These are phyloP conservation scores for Smittia sp. DNA, from an alignment of 2,888 invertebrate genomes.

Conservation along the genomic window DNA sequence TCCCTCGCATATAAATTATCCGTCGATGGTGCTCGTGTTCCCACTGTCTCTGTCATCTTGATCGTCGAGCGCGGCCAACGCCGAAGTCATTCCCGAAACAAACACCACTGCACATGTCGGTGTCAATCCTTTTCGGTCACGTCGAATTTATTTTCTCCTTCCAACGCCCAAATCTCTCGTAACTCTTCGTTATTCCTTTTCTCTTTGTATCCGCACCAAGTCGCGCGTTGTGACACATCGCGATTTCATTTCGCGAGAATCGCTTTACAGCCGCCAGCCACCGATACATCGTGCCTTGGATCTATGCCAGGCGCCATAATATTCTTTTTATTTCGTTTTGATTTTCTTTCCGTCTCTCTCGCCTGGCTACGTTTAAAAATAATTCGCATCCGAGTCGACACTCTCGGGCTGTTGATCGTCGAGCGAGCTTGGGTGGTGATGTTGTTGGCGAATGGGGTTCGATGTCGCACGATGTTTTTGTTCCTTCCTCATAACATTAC, in stretches of 20 bases:
- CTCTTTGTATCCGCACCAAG: background rate
- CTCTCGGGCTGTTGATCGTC: constrained; percentile 5
- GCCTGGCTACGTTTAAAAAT: constrained; percentile 10
- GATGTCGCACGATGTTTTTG: background rate
- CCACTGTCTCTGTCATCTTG: background rate
- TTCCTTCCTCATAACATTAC: background rate
- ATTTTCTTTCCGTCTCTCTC: background rate
- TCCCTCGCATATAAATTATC: background rate
- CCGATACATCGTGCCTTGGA: constrained; percentile 15
- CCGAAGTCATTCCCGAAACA: background rate
- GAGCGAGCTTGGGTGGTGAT: background rate
- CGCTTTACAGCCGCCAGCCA: constrained; percentile 30
- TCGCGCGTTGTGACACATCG: constrained; percentile 10
- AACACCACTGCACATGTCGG: constrained; percentile 2
- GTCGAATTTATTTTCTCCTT: constrained; percentile 10
- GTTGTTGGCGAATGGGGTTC: background rate
- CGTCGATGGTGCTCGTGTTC: background rate
- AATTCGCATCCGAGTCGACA: background rate
- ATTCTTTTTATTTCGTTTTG: constrained; percentile 26
- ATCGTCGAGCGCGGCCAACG: background rate
- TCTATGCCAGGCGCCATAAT: constrained; percentile 39
- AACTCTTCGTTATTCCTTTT: background rate
- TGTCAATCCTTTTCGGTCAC: constrained; percentile 4
- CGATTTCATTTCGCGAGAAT: constrained; percentile 26
- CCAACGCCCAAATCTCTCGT: constrained; percentile 1